Conservation (phyloP, 1,140 invertebrate species). For the Bombus turneri region DNA sequence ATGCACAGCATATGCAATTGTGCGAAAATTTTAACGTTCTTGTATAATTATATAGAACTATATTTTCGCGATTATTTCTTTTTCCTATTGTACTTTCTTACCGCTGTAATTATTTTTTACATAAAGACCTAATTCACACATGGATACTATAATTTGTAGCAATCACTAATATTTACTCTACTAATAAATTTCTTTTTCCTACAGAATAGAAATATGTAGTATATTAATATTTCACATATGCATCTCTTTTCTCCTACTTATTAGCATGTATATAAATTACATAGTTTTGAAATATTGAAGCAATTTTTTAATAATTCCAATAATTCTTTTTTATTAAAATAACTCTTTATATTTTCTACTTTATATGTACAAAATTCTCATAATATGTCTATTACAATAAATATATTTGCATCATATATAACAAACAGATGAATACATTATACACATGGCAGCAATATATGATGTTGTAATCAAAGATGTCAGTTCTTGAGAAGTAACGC, state of each 20-base stretch:
- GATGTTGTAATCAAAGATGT: slow-evolving; percentile 65
- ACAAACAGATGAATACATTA: slow-evolving; percentile 65
- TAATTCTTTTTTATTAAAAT: background rate
- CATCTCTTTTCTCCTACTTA: slow-evolving; percentile 5
- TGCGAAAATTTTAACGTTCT: background rate
- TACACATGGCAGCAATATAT: slow-evolving; percentile 53
- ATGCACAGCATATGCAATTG: background rate
- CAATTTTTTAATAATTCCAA: background rate
- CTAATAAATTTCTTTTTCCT: background rate
- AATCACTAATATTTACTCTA: slow-evolving; percentile 13
- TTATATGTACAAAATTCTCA: background rate
- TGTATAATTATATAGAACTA: background rate
- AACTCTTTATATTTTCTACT: background rate
- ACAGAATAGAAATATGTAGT: background rate
- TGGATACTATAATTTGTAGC: background rate
- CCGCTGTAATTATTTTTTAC: slow-evolving; percentile 1
- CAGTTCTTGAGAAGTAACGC: slow-evolving; percentile 66
- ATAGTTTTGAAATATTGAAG: background rate
- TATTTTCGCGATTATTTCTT: background rate
- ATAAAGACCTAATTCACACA: background rate
- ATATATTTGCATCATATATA: slow-evolving; percentile 24
- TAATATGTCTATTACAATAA: background rate
- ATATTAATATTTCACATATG: background rate
- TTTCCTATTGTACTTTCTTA: slow-evolving; percentile 21
- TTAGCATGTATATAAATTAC: slow-evolving; percentile 8